Evolutionary conservation across 2,113 vertebrate species (phyloP).

Genomic region (Plestiodon gilberti): DNA sequence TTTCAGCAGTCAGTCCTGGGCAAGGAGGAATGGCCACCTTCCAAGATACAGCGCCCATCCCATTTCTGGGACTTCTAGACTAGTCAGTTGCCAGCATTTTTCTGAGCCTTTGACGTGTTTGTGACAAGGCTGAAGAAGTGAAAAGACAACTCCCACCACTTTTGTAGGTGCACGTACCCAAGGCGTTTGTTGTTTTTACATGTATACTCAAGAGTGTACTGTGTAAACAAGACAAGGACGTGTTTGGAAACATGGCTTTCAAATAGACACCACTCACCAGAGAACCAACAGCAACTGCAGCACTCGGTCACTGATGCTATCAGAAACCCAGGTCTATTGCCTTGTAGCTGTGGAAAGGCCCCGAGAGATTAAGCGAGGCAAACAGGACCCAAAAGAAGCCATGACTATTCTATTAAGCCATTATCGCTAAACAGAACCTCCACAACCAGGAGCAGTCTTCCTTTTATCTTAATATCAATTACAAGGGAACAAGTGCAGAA

Average conservation of each 20-base stretch:
- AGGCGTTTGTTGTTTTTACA: not conserved
- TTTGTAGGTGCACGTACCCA: not conserved
- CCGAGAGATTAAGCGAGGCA: not conserved
- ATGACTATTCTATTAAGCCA: too few relatives aligned
- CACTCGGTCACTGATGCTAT: not conserved
- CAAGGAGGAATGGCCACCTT: too few relatives aligned
- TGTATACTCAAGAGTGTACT: not conserved
- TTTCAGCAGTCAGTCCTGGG: too few relatives aligned
- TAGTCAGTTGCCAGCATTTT: not conserved
- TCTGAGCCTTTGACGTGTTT: not conserved
- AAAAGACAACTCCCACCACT: not conserved
- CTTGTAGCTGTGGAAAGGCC: not conserved
- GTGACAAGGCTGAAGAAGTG: not conserved
- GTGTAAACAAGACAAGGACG: not conserved
- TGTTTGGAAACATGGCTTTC: not conserved
- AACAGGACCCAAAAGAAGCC: too few relatives aligned
- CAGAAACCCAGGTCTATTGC: not conserved
- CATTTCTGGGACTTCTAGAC: too few relatives aligned
- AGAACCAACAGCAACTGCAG: not conserved
- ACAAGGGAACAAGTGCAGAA: too few relatives aligned
- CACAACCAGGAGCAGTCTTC: too few relatives aligned
- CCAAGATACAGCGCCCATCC: too few relatives aligned
- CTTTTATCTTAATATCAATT: too few relatives aligned
- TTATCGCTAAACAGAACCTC: too few relatives aligned
- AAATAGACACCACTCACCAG: not conserved